Evolutionary conservation across 2,888 invertebrate genomes (phyloP), one percentile per base, ranked within the genome.

Genomic region (Andrena trimmerana): DNA sequence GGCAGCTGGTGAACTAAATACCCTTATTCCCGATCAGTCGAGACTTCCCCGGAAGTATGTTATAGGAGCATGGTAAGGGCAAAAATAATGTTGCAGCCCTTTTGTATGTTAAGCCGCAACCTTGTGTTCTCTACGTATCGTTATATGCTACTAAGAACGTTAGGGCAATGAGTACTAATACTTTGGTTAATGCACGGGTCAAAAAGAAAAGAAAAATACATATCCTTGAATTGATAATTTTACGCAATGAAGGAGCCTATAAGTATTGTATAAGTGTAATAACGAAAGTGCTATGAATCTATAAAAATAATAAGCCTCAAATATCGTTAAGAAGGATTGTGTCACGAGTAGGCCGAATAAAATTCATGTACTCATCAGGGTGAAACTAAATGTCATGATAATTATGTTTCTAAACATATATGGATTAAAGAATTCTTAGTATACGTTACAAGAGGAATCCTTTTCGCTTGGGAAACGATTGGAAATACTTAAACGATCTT

Each of bases 51-150:
- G 29, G 71, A 83, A 67, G 36, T 78, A 78, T 71, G 50, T 77
- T 63, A 71, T 63, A 80, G 81, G 73, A 72, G 81, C 87, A 85
- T 77, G 79, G 85, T 76, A 84, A 85, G 84, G 82, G 85, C 86
- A 86, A 87, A 85, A 85, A 83, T 85, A 85, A 88, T 88, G 83
- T 88, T 87, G 93, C 93, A 94, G 94, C 94, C 94, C 94, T 94
- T 94, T 94, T 94, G 92, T 94, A 94, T 93, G 91, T 89, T 91
- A 91, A 91, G 91, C 91, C 92, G 92, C 91, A 92, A 93, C 92
- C 90, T 90, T 91, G 92, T 92, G 92, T 93, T 94, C 87, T 90
- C 86, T 88, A 88, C 88, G 86, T 89, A 90, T 87, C 81, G 85
- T 89, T 92, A 90, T 88, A 86, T 84, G 84, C 88, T 90, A 86